Conservation (phyloP, 2,888 invertebrate species). For the Phrixothrix hirtus region DNA sequence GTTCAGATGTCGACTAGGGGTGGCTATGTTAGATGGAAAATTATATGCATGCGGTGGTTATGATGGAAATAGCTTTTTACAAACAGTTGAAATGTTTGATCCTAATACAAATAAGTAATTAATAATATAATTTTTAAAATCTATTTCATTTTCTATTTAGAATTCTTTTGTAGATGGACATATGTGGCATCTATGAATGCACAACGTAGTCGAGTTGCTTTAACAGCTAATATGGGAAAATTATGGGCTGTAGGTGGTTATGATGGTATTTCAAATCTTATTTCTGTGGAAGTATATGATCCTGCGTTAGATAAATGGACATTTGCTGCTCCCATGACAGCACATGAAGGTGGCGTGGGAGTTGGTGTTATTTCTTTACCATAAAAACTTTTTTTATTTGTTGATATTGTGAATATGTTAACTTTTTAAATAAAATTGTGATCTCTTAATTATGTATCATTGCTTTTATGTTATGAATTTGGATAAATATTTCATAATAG, state of each 20-base stretch:
- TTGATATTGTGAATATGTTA: not conserved
- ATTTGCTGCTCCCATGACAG: conserved; percentile 77
- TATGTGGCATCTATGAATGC: conserved; percentile 80
- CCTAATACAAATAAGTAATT: conserved; percentile 68
- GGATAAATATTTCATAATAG: too few species aligned
- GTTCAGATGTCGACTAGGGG: conserved; percentile 76
- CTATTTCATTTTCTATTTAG: too few species aligned
- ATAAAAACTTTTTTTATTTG: conserved; percentile 21
- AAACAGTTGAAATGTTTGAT: conserved; percentile 81
- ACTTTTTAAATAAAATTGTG: not conserved
- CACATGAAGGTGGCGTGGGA: conserved; percentile 89
- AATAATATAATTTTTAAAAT: too few species aligned
- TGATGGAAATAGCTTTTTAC: conserved; percentile 80
- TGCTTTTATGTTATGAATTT: too few species aligned
- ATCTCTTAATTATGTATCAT: not conserved
- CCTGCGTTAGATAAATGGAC: conserved; percentile 73
- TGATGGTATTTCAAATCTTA: conserved; percentile 78
- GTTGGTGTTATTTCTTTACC: conserved; percentile 71
- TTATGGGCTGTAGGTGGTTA: conserved; percentile 82
- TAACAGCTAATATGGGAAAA: conserved; percentile 82
- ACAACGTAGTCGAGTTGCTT: conserved; percentile 77
- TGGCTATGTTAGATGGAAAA: conserved; percentile 78
- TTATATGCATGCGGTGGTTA: conserved; percentile 85
- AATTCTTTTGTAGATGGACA: conserved; percentile 64
- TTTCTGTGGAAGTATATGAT: conserved; percentile 84